Conservation (phyloP, 2,888 invertebrate species). For the Drosophila mercatorum region DNA sequence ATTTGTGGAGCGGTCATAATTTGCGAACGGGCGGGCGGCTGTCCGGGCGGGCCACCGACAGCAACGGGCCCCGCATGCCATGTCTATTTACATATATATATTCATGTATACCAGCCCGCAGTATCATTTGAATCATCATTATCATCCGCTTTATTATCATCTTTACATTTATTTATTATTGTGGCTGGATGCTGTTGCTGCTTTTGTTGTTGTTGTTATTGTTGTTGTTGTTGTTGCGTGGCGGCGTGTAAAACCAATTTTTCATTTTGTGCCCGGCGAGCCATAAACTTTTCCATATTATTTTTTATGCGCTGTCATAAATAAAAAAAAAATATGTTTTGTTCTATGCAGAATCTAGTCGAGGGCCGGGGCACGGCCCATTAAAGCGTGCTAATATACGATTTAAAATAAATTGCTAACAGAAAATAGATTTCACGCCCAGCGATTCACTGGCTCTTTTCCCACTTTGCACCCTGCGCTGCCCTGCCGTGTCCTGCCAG, state of each 20-base stretch:
- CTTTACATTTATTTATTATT: conserved; percentile 39
- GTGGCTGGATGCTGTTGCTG: conserved; percentile 7
- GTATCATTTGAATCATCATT: conserved; percentile 34
- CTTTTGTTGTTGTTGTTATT: conserved; percentile 26
- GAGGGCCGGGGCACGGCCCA: conserved; percentile 30
- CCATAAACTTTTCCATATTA: conserved; percentile 77
- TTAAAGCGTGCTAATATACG: conserved; percentile 68
- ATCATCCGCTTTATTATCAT: conserved; percentile 49
- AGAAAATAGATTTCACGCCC: conserved; percentile 59
- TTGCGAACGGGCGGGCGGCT: conserved; percentile 47
- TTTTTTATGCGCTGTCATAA: conserved; percentile 71
- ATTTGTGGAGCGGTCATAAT: conserved; percentile 57
- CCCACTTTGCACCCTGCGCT: no score
- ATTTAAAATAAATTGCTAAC: conserved; percentile 61
- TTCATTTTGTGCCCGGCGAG: conserved; percentile 71
- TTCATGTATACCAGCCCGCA: conserved; percentile 2
- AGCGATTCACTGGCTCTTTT: conserved; percentile 22
- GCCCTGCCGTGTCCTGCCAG: not conserved
- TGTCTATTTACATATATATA: not conserved
- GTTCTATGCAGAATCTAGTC: conserved; percentile 55
- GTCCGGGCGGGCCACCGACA: no score
- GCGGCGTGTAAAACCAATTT: conserved; percentile 79
- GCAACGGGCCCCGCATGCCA: conserved; percentile 10
- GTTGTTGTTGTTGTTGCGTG: conserved; percentile 33
- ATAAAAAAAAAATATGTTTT: conserved; percentile 67